These are phyloP conservation scores for Rhyacophila brunnea DNA, from an alignment of 1,140 invertebrate genomes.

Conservation along the genomic window DNA sequence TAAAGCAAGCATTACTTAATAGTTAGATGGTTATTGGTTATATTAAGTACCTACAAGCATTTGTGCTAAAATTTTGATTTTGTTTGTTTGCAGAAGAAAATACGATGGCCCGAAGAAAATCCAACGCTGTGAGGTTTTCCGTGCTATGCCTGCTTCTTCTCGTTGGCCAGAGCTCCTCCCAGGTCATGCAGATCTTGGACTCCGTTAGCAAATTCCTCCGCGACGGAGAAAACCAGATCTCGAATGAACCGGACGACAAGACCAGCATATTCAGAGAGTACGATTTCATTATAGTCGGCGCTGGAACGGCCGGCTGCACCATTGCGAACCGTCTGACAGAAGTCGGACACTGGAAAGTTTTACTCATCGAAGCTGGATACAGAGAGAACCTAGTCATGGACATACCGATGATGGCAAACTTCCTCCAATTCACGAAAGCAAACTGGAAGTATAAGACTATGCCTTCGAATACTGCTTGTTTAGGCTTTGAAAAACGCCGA, in stretches of 20 bases:
- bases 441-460: conserved; percentile 70
- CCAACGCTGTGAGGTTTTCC: too few relatives aligned
- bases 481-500: conserved; percentile 57
- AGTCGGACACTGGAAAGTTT: conserved; percentile 49
- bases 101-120: too few relatives aligned
- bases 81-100: too few relatives aligned
- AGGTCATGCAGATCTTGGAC: too few relatives aligned
- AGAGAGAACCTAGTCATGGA: conserved; percentile 65
- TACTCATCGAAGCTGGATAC: conserved; percentile 68
- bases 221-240: conserved; percentile 20
- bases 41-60: too few relatives aligned
- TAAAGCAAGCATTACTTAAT: too few relatives aligned
- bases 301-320: conserved; percentile 70
- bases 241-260: conserved; percentile 43
- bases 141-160: too few relatives aligned
- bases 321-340: conserved; percentile 64
- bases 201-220: conserved; percentile 7
- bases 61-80: too few relatives aligned
- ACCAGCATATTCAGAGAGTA: conserved; percentile 44
- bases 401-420: conserved; percentile 62
- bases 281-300: conserved; percentile 69
- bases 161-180: too few relatives aligned
- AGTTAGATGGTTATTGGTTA: too few relatives aligned
- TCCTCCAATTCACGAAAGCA: conserved; percentile 58
- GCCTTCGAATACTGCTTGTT: conserved; percentile 54